These are phyloP conservation scores for Phyllostomus discolor DNA, from an alignment of 2,113 vertebrate species.

Conservation along the genomic window DNA sequence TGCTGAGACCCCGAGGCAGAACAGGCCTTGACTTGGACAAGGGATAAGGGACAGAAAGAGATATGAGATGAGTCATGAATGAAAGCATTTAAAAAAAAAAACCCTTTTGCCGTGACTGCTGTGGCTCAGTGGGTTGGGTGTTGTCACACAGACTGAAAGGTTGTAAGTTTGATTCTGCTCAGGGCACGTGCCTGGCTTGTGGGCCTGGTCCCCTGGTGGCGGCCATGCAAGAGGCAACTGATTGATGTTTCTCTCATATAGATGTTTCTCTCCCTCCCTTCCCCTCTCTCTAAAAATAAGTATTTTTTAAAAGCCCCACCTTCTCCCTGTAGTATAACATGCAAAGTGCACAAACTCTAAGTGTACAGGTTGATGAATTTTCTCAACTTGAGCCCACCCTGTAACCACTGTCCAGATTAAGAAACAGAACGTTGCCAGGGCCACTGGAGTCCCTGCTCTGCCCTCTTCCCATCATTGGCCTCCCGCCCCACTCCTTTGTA, in stretches of 20 bases:
- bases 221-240: no score
- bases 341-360: neutral
- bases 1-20: neutral
- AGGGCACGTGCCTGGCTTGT: no score
- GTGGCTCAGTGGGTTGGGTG: no score
- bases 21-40: neutral
- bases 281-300: no score
- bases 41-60: neutral
- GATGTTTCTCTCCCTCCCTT: no score
- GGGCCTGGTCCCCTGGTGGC: no score
- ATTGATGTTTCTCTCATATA: no score
- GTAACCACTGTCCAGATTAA: neutral
- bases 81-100: neutral
- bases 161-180: no score
- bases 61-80: neutral
- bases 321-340: neutral
- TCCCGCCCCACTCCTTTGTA: neutral
- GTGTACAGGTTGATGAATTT: neutral
- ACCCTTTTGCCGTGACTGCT: neutral
- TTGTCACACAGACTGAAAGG: no score
- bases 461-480: neutral
- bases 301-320: no score
- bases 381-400: neutral
- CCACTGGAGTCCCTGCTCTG: rapidly evolving
- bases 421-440: neutral